Evolutionary conservation across 2,113 vertebrate species (phyloP), one percentile per base, ranked within the genome.

Genomic region (Polypterus senegalus): DNA sequence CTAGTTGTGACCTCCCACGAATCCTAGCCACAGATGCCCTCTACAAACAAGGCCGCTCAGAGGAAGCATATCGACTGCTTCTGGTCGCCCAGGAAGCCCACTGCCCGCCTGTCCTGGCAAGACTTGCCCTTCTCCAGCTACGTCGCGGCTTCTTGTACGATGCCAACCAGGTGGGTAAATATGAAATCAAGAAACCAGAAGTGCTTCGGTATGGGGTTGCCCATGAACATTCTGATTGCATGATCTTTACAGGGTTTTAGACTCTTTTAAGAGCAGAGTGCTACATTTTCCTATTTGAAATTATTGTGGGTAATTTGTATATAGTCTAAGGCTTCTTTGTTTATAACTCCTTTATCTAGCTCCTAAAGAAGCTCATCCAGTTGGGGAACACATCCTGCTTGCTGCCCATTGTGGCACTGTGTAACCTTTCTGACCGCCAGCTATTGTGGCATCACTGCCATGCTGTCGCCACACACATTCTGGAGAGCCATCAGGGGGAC

Each of bases 1-100:
- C 77, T 0, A 71, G 76, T 1, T 77, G 81, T 0, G 90, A 92
- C 62, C 68, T 66, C 0, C 80, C 91, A 0, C 75, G 46, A 67
- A 77, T 96, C 65, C 82, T 98, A 57, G 85, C 77, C 4, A 90
- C 91, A 1, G 95, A 98, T 3, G 87, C 93, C 43, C 78, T 97
- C 64, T 97, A 96, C 73, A 83, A 81, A 69, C 82, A 92, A 64
- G 89, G 83, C 8, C 77, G 77, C 4, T 76, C 79, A 60, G 91
- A 92, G 3, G 94, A 94, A 3, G 86, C 92, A 59, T 89, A 92
- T 67, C 81, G 83, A 68, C 65, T 87, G 5, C 82, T 97, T 6
- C 77, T 81, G 57, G 69, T 82, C 1, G 79, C 86, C 6, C 76
- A 89, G 9, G 76, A 75, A 48, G 73, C 83, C 54, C 83, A 83